Conservation (phyloP, 2,888 invertebrate genomes). For the Caenorhabditis auriculariae region DNA sequence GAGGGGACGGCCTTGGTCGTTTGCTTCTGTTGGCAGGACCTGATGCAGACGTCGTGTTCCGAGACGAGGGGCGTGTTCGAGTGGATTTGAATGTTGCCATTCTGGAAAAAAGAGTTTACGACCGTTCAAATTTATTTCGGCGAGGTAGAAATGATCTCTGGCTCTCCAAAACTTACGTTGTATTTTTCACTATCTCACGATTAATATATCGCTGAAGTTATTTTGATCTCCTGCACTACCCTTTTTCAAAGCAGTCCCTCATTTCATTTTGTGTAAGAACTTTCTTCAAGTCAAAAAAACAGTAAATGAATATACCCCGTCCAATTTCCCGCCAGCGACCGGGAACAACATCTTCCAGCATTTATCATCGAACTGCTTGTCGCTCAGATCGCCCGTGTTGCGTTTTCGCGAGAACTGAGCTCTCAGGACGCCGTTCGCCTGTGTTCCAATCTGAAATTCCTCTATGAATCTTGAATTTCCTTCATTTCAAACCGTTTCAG, state of each 20-base stretch:
- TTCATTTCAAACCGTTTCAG: neutral
- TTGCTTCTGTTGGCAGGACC: slow-evolving; percentile 35
- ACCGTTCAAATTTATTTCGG: no score
- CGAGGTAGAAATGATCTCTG: no score
- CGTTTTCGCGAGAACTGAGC: slow-evolving; percentile 59
- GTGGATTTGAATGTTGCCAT: slow-evolving; percentile 53
- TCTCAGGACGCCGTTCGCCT: slow-evolving; percentile 58
- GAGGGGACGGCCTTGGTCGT: no score
- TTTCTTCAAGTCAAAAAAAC: neutral
- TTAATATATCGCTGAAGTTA: no score
- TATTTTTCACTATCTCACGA: no score
- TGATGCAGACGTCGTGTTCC: slow-evolving; percentile 51
- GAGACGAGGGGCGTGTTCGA: slow-evolving; percentile 48
- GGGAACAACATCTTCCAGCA: slow-evolving; percentile 62
- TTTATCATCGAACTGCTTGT: slow-evolving; percentile 47
- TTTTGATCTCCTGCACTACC: no score
- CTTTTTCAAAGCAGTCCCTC: no score
- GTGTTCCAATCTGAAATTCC: slow-evolving; percentile 41
- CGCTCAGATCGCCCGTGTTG: slow-evolving; percentile 50
- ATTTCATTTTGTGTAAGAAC: no score
- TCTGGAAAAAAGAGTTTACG: slow-evolving; percentile 8
- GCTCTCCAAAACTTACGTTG: no score
- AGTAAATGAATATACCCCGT: slow-evolving; percentile 36
- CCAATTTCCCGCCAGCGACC: slow-evolving; percentile 54
- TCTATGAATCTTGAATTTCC: slow-evolving; percentile 5